phyloP scores from a whole-genome alignment of 2,888 invertebrate species.

The Byasa hedistus region DNA sequence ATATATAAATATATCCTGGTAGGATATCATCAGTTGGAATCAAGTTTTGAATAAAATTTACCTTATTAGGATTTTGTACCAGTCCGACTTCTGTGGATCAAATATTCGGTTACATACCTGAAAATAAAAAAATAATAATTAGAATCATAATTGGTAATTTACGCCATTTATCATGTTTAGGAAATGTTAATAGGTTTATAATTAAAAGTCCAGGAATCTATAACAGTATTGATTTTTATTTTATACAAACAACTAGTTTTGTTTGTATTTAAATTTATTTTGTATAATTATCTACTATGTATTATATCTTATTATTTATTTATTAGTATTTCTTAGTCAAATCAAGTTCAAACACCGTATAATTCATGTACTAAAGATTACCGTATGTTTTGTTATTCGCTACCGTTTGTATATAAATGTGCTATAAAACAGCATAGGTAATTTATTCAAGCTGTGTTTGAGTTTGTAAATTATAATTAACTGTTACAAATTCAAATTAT shows the following conservation, averaged over 20 bases:
- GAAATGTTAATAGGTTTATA: background rate
- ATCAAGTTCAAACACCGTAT: too few species aligned
- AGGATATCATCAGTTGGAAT: background rate
- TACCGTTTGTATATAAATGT: background rate
- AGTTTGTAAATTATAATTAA: conserved; percentile 6
- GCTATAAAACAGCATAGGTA: background rate
- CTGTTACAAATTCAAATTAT: conserved; percentile 2
- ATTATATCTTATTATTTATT: too few species aligned
- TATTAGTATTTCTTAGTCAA: too few species aligned
- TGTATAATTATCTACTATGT: too few species aligned
- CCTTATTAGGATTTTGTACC: background rate
- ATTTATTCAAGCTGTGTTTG: background rate
- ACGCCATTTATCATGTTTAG: background rate
- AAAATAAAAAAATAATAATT: background rate
- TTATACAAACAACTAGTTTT: too few species aligned
- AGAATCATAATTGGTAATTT: background rate
- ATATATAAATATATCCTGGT: background rate
- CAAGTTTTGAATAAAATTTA: background rate
- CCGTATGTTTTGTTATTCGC: background rate
- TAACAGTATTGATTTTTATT: too few species aligned
- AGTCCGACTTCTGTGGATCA: background rate
- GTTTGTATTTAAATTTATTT: too few species aligned
- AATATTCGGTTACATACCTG: conserved; percentile 17
- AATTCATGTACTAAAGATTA: background rate
- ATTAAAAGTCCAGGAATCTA: too few species aligned